Percentiles rank a stretch among this genome's conserved stretches.
These are phyloP conservation scores for Lithobates sylvaticus DNA, from an alignment of 2,797 vertebrate species.

Conservation along the genomic window DNA sequence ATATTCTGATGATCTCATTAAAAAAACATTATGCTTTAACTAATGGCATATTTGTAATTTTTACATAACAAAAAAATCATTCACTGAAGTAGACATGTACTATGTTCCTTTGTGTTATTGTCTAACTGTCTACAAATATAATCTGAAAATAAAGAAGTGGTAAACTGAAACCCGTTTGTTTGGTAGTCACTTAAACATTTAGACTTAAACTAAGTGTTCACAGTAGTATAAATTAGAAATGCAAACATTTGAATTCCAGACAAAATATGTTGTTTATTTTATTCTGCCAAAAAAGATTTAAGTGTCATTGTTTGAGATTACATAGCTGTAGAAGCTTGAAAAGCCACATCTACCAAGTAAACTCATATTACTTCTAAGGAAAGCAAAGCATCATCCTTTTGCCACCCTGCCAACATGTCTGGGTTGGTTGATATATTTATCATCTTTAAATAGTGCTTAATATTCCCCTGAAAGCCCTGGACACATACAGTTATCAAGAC, in stretches of 20 bases:
- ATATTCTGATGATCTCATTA: slow-evolving; percentile 3
- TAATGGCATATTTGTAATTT: slow-evolving; percentile 39
- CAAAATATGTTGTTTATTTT: slow-evolving; percentile 7
- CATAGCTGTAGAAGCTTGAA: not conserved
- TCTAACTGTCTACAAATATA: slow-evolving; percentile 57
- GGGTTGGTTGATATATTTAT: too few species aligned
- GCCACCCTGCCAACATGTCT: too few species aligned
- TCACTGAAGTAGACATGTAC: slow-evolving; percentile 11
- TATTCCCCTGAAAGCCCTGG: too few species aligned
- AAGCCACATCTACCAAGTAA: not conserved
- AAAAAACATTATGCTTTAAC: slow-evolving; percentile 51
- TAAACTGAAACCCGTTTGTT: slow-evolving; percentile 48
- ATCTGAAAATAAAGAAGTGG: slow-evolving; percentile 49
- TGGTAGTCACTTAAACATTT: slow-evolving; percentile 57
- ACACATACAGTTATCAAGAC: too few species aligned
- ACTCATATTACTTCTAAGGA: too few species aligned
- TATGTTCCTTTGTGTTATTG: slow-evolving; percentile 37
- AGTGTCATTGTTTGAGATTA: not conserved
- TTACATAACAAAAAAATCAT: slow-evolving; percentile 30
- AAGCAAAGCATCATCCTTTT: too few species aligned
- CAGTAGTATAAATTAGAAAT: slow-evolving; percentile 31
- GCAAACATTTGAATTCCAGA: slow-evolving; percentile 38
- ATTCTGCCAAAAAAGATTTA: slow-evolving; percentile 14
- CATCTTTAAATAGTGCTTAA: too few species aligned
- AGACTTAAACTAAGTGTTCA: slow-evolving; percentile 38